Conservation (phyloP, 92 coral and sea anemone genomes). For the Umimayanthus kanabou region DNA sequence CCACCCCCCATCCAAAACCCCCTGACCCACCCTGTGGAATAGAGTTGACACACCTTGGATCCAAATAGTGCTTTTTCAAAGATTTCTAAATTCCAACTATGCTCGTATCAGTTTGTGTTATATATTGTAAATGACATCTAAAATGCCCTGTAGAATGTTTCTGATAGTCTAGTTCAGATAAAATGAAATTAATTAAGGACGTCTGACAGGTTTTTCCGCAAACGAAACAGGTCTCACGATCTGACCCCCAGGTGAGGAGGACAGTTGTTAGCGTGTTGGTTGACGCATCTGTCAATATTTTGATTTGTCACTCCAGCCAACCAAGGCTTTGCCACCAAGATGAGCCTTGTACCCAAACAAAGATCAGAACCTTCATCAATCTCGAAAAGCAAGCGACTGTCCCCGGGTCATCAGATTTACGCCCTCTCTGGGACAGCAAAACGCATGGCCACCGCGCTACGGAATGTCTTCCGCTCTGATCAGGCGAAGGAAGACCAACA, state of each 20-base stretch:
- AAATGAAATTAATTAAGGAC: no score
- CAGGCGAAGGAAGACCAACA: conserved; percentile 66
- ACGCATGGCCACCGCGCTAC: conserved; percentile 79
- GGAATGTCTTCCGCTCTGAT: conserved; percentile 85
- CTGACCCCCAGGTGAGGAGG: not conserved
- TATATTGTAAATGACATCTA: no score
- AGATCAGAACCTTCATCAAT: conserved; percentile 54
- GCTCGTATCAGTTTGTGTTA: no score
- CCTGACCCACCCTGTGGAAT: not conserved
- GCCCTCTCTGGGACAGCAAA: conserved; percentile 77
- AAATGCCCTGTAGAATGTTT: no score
- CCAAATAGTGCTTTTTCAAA: no score
- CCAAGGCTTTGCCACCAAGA: conserved; percentile 79
- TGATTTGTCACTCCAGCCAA: conserved; percentile 56
- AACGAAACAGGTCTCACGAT: not conserved
- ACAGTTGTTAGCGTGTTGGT: no score
- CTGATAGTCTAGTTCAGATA: not conserved
- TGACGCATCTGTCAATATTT: conserved; percentile 22
- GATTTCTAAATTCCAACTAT: no score
- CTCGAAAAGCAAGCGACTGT: conserved; percentile 73
- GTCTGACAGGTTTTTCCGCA: not conserved
- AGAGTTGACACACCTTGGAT: not conserved
- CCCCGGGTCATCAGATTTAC: conserved; percentile 77
- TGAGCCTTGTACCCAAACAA: conserved; percentile 64
- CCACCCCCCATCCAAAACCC: no score